Base-by-base conservation (phyloP, 2,797 vertebrate genomes). In the Champsocephalus gunnari region DNA sequence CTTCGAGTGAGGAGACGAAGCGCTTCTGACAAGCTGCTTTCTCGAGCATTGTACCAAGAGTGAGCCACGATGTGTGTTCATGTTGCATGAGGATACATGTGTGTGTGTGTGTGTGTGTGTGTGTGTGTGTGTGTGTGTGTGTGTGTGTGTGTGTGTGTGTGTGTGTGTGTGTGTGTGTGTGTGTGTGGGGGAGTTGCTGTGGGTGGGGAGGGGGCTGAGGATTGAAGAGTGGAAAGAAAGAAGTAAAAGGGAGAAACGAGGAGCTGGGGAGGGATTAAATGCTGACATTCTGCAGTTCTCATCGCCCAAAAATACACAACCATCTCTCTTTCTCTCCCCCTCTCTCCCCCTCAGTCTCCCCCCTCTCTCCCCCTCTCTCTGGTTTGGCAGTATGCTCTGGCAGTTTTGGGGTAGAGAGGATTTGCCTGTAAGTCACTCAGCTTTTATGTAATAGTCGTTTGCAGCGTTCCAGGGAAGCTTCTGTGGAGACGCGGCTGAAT, bases 391-490 rank as follows among this genome's bases (percentile, higher is more conserved):
- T 24, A 67, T 64, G 57, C 74, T 88, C 78, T 84, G 81, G 82
- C 87, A 90, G 73, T 86, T 88, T 90, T 76, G 65, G 86, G 84
- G 89, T 80, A 90, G 87, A 88, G 90, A 85, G 87, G 92, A 93
- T 94, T 94, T 93, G 91, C 88, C 89, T 88, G 86, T 90, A 93
- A 94, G 85, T 95, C 89, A 92, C 88, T 92, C 84, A 81, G 86
- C 86, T 89, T 94, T 92, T 90, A 90, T 91, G 90, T 91, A 90
- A 91, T 91, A 91, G 85, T 83, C 66, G 73, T 86, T 91, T 91
- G 89, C 79, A 77, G 76, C 45, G 79, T 87, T 88, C 84, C 80
- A 85, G 78, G 72, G 80, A 87, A 78, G 76, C 81, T 61, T 86
- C 84, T 90, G 85, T 71, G 72, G 83, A 82, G 82, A 89, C 77